These are phyloP conservation scores for Drosophila watanabei DNA, from an alignment of 1,140 invertebrate species.

Conservation along the genomic window DNA sequence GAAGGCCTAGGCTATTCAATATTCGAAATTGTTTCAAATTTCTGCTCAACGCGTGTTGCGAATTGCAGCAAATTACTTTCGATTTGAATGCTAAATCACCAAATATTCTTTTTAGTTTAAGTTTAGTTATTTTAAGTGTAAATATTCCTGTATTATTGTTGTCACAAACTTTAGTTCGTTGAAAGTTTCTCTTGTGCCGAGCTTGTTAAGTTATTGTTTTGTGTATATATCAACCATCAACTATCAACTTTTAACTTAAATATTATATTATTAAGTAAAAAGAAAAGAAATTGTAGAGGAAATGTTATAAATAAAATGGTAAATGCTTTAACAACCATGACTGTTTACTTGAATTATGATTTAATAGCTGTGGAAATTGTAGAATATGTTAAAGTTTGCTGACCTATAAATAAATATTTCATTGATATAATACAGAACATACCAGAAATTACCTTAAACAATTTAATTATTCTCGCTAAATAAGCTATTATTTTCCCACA, in stretches of 20 bases:
- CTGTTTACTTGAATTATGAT: no score
- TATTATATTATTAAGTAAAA: not conserved
- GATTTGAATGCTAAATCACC: slow-evolving; percentile 69
- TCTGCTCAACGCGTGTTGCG: slow-evolving; percentile 22
- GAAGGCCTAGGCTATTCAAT: slow-evolving; percentile 16
- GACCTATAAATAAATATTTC: not conserved
- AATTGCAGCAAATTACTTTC: slow-evolving; percentile 13
- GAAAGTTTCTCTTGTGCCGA: slow-evolving; percentile 35
- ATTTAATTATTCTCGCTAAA: not conserved
- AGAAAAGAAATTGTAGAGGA: slow-evolving; percentile 1
- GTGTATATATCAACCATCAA: not conserved
- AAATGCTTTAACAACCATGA: not conserved
- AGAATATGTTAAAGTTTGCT: not conserved
- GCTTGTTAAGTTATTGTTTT: slow-evolving; percentile 23
- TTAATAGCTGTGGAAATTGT: not conserved
- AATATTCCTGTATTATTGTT: slow-evolving; percentile 47
- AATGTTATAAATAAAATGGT: slow-evolving; percentile 29
- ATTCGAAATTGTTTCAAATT: slow-evolving; percentile 14
- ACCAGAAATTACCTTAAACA: no score
- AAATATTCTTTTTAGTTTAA: slow-evolving; percentile 64
- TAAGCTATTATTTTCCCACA: not conserved
- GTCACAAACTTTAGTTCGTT: slow-evolving; percentile 42
- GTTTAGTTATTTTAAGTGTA: slow-evolving; percentile 33
- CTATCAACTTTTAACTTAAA: not conserved
- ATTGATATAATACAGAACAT: not conserved